A percentile compares a stretch with the other conserved stretches of the same genome.
phyloP scores from a whole-genome alignment of 2,888 invertebrate species.

The Sphaerophoria rueppellii region DNA sequence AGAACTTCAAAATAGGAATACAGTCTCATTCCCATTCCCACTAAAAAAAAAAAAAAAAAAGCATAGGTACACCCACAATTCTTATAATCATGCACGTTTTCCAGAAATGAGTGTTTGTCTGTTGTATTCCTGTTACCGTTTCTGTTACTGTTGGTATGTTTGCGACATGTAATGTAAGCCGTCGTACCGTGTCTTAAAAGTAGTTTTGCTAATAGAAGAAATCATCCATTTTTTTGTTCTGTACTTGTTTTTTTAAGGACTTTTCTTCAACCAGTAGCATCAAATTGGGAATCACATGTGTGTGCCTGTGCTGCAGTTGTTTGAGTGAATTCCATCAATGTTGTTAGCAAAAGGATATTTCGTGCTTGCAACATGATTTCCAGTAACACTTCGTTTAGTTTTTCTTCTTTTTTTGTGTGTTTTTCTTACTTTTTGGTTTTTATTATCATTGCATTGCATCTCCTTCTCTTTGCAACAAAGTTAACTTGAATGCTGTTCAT shows the following conservation, averaged over 20 bases:
- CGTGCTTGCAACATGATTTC: slow-evolving; percentile 68
- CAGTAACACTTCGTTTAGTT: slow-evolving; percentile 57
- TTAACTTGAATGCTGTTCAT: slow-evolving; percentile 56
- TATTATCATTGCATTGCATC: slow-evolving; percentile 67
- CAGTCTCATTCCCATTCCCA: not conserved
- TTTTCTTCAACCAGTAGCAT: slow-evolving; percentile 18
- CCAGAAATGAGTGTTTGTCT: not conserved
- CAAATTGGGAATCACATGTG: slow-evolving; percentile 3
- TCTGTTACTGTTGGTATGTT: not conserved
- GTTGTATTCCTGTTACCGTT: too few species aligned
- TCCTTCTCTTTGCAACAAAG: slow-evolving; percentile 56
- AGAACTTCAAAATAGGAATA: slow-evolving; percentile 10
- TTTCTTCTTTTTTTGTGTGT: not conserved
- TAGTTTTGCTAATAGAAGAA: slow-evolving; percentile 70
- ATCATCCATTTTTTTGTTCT: slow-evolving; percentile 18
- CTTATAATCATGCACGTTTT: not conserved
- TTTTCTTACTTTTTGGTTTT: slow-evolving; percentile 31
- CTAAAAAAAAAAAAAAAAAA: not conserved
- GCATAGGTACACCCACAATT: too few species aligned
- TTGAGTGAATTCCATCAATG: not conserved
- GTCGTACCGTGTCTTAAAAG: slow-evolving; percentile 61
- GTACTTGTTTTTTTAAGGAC: slow-evolving; percentile 59
- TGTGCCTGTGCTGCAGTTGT: slow-evolving; percentile 4
- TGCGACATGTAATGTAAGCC: slow-evolving; percentile 25
- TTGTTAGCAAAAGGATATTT: slow-evolving; percentile 47